phyloP scores from a whole-genome alignment of 1,140 invertebrate genomes.

The Plectrocnemia conspersa region DNA sequence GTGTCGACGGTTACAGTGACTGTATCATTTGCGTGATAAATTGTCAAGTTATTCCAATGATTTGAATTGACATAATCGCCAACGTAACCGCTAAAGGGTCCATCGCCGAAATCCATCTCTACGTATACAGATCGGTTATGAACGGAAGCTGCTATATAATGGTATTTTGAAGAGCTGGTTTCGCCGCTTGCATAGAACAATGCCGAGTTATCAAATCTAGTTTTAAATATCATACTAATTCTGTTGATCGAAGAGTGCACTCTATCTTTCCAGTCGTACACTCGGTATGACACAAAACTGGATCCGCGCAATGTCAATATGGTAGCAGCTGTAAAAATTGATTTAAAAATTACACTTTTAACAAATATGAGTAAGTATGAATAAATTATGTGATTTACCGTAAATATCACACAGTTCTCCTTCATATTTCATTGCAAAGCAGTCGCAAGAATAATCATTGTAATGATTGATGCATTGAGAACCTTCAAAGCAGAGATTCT shows the following conservation, averaged over 20 bases:
- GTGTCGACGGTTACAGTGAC: slow-evolving; percentile 72
- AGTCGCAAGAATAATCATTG: slow-evolving; percentile 79
- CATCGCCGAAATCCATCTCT: slow-evolving; percentile 79
- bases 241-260: slow-evolving; percentile 81
- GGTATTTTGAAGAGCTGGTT: slow-evolving; percentile 67
- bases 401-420: slow-evolving; percentile 85
- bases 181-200: slow-evolving; percentile 84
- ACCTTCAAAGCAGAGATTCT: slow-evolving; percentile 79
- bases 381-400: slow-evolving; percentile 53
- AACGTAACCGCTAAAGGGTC: slow-evolving; percentile 62
- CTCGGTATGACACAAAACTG: slow-evolving; percentile 86
- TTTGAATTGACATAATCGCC: slow-evolving; percentile 66
- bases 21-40: slow-evolving; percentile 68
- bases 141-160: slow-evolving; percentile 79
- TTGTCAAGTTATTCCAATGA: slow-evolving; percentile 86
- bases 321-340: slow-evolving; percentile 67
- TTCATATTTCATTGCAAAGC: slow-evolving; percentile 86
- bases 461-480: slow-evolving; percentile 86
- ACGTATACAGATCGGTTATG: slow-evolving; percentile 72
- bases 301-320: slow-evolving; percentile 82
- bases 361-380: no score
- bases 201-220: slow-evolving; percentile 79
- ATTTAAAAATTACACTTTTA: slow-evolving; percentile 29
- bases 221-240: slow-evolving; percentile 85
- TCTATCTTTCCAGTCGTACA: slow-evolving; percentile 89